Percentiles rank a stretch among this genome's conserved stretches.
Conservation (phyloP, 2,888 invertebrate species). For the Perizoma affinitatum region DNA sequence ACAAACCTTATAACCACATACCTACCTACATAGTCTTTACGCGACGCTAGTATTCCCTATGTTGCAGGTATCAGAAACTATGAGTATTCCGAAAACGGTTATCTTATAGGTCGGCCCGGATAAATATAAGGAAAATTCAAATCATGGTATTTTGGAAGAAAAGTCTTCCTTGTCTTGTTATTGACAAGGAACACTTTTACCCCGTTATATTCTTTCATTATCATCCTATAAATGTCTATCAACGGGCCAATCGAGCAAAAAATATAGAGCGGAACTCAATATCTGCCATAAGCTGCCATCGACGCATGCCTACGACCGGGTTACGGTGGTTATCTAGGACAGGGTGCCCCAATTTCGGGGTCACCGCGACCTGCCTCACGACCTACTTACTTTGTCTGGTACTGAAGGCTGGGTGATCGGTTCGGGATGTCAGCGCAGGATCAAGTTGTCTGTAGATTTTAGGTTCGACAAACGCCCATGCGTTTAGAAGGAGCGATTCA, state of each 20-base stretch:
- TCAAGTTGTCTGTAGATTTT: slow-evolving; percentile 16
- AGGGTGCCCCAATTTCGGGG: slow-evolving; percentile 54
- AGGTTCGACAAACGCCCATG: not conserved
- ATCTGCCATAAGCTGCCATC: slow-evolving; percentile 22
- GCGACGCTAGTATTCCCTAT: too few relatives aligned
- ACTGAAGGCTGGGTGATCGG: slow-evolving; percentile 17
- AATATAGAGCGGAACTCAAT: slow-evolving; percentile 11
- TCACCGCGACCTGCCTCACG: slow-evolving; percentile 73
- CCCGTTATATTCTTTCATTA: slow-evolving; percentile 1
- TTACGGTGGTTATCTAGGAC: slow-evolving; percentile 51
- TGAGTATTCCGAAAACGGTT: too few relatives aligned
- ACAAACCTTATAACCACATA: too few relatives aligned
- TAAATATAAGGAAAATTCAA: too few relatives aligned
- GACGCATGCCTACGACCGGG: slow-evolving; percentile 41
- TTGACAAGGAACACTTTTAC: too few relatives aligned
- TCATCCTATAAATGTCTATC: slow-evolving; percentile 7
- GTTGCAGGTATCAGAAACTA: too few relatives aligned
- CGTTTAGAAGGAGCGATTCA: too few relatives aligned
- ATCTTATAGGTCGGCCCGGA: too few relatives aligned
- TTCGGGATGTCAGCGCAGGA: slow-evolving; percentile 19
- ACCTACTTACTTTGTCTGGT: slow-evolving; percentile 53
- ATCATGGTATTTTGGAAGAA: not conserved
- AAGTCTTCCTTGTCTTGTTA: not conserved
- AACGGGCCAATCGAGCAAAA: slow-evolving; percentile 5
- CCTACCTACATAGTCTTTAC: too few relatives aligned